These are phyloP conservation scores for Poecilia velifera DNA, from an alignment of 2,797 vertebrate species.

Conservation along the genomic window DNA sequence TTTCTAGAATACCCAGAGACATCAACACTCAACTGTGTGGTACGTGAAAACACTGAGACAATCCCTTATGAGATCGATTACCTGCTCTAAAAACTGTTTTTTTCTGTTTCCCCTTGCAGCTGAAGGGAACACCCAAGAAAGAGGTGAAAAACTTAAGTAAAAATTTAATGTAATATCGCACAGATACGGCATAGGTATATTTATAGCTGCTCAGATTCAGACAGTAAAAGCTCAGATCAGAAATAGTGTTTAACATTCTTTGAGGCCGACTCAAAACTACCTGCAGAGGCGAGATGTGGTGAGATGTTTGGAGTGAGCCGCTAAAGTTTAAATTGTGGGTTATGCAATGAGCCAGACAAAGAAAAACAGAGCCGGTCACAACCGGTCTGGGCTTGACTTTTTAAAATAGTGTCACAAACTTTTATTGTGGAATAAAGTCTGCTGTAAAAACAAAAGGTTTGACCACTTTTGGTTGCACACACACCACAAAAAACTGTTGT, in stretches of 20 bases:
- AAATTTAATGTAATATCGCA: neutral
- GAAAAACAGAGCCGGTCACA: slow-evolving; percentile 52
- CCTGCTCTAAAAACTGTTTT: slow-evolving; percentile 1
- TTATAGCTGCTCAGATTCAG: slow-evolving; percentile 1
- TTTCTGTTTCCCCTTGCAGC: slow-evolving; percentile 39
- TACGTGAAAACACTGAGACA: slow-evolving; percentile 36
- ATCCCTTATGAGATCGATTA: neutral
- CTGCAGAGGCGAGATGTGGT: slow-evolving; percentile 56
- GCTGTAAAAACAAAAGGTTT: slow-evolving; percentile 17
- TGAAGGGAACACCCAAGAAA: slow-evolving; percentile 41
- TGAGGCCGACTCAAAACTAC: slow-evolving; percentile 28
- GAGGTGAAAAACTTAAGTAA: slow-evolving; percentile 51
- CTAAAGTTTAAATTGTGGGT: slow-evolving; percentile 59
- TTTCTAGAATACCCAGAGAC: slow-evolving; percentile 56
- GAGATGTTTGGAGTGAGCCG: slow-evolving; percentile 35
- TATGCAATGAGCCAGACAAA: slow-evolving; percentile 48
- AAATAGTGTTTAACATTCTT: slow-evolving; percentile 19
- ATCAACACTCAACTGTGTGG: slow-evolving; percentile 45
- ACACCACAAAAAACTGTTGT: neutral
- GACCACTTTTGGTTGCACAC: neutral
- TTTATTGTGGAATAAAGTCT: slow-evolving; percentile 36
- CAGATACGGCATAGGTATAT: neutral
- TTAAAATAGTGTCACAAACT: slow-evolving; percentile 33
- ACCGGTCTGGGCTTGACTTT: slow-evolving; percentile 45
- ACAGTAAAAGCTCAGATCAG: neutral